phyloP scores from a whole-genome alignment of 2,888 invertebrate genomes.

The Gymnosoma rotundatum region DNA sequence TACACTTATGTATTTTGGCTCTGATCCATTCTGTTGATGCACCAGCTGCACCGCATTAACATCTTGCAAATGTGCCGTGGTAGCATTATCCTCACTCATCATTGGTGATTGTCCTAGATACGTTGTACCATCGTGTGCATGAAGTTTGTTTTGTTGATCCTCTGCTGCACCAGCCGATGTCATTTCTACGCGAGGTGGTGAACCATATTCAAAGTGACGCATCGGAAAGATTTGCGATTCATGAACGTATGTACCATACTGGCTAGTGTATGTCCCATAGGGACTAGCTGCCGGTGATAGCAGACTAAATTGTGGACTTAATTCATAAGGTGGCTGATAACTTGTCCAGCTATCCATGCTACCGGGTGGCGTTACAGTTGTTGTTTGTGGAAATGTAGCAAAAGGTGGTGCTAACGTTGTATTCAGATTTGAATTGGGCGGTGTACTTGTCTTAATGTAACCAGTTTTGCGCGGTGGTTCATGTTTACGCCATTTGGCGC shows the following conservation, averaged over 20 bases:
- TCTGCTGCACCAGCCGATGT: constrained; percentile 80
- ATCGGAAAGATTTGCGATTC: constrained; percentile 89
- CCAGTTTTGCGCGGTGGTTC: constrained; percentile 96
- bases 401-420: constrained; percentile 84
- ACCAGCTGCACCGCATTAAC: constrained; percentile 71
- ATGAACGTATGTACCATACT: constrained; percentile 87
- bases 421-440: constrained; percentile 84
- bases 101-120: constrained; percentile 82
- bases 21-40: constrained; percentile 77
- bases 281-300: constrained; percentile 87
- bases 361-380: constrained; percentile 84
- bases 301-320: constrained; percentile 89
- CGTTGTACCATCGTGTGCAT: constrained; percentile 83
- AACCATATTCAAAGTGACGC: constrained; percentile 83
- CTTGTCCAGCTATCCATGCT: constrained; percentile 90
- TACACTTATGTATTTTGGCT: constrained; percentile 79
- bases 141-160: constrained; percentile 84
- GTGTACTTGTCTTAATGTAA: constrained; percentile 88
- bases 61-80: constrained; percentile 67
- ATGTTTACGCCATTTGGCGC: constrained; percentile 97
- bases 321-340: constrained; percentile 90
- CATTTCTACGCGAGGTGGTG: constrained; percentile 81
- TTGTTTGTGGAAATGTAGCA: constrained; percentile 85
- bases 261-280: constrained; percentile 86
- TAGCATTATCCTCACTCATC: constrained; percentile 58